Conservation (phyloP, 2,113 vertebrate species). For the Girardinichthys multiradiatus region DNA sequence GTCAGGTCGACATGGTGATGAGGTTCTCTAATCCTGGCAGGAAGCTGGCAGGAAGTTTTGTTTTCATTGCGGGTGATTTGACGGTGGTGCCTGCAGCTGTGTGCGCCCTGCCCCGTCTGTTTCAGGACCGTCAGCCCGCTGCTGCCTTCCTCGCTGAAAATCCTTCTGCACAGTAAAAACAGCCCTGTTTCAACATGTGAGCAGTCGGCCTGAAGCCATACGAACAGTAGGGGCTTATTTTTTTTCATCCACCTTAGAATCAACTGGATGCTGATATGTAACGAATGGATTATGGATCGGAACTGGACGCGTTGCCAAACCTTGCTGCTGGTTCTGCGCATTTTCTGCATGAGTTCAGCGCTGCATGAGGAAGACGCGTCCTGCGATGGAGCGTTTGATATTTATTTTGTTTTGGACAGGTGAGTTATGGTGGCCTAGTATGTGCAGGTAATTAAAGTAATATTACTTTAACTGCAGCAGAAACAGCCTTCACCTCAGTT, state of each 20-base stretch:
- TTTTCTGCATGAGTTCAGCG: slow-evolving; percentile 26
- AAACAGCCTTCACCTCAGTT: slow-evolving; percentile 9
- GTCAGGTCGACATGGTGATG: not conserved
- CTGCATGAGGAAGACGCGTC: slow-evolving; percentile 76
- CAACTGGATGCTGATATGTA: slow-evolving; percentile 40
- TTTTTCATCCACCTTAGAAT: not conserved
- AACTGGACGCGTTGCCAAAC: slow-evolving; percentile 42
- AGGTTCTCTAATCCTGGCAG: not conserved
- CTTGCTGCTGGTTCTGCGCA: slow-evolving; percentile 45
- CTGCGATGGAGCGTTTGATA: slow-evolving; percentile 89
- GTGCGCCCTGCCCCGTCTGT: slow-evolving; percentile 37
- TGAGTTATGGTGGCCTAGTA: slow-evolving; percentile 43
- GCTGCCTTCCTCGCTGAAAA: not conserved
- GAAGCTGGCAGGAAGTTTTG: slow-evolving; percentile 14
- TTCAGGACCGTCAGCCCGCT: not conserved
- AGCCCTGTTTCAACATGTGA: slow-evolving; percentile 43
- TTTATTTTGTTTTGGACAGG: slow-evolving; percentile 87
- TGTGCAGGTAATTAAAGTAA: not conserved
- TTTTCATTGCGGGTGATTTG: not conserved
- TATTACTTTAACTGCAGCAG: not conserved
- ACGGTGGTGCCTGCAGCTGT: slow-evolving; percentile 26
- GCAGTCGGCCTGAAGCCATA: not conserved
- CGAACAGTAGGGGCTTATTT: not conserved
- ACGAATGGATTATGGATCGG: slow-evolving; percentile 59
- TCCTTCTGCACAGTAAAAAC: not conserved